Base-by-base conservation (phyloP, 2,113 vertebrate species). In the Aythya baeri region DNA sequence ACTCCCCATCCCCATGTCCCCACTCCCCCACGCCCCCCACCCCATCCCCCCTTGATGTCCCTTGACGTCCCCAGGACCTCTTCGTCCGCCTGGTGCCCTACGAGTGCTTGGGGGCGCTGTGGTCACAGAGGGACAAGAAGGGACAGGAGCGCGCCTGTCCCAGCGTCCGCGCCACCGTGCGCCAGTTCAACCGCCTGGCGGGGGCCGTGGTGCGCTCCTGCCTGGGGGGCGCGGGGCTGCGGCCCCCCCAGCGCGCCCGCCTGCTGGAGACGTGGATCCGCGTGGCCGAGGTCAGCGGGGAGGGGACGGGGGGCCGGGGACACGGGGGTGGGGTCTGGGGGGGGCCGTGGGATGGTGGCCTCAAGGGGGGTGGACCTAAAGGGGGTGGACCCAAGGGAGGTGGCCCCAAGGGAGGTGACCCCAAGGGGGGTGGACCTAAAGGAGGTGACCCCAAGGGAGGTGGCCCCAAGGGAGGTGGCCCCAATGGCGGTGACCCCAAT, bases 251-350 rank as follows among this genome's bases (percentile, higher is more conserved):
- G 97, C 98, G 99, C 84, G 98, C 98, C 2, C 97, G 98, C 4
- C 97, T 99, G 31, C 96, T 99, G 95, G 99, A 99, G 97, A 99
- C 99, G 80, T 99, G 99, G 99, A 99, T 99, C 97, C 98, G 97
- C 1, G 98, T 99, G 85, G 99, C 99, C 3, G 98, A 99, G 98
- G 99, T 99, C 46, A 96, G 94, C 27, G 34, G 46, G 15, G 18
- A 20, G 49, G 5, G 49, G 49, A 46, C 11, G 22, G 20, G 49
- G 49, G 11, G 20, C 21, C 20, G 46, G 46, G 20, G 44, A 3
- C 16, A 18, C 5, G 9, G 11, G 11, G 5, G 49, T 27, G 32
- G 15, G 14, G 20, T 18, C 14, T 23, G 12, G 4, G 3, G 21
- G 59, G 17, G 59, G 59, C 34, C 34, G 34, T 34, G 58, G n/a